These are phyloP conservation scores for Steatornis caripensis DNA, from an alignment of 2,113 vertebrate genomes.

Conservation along the genomic window DNA sequence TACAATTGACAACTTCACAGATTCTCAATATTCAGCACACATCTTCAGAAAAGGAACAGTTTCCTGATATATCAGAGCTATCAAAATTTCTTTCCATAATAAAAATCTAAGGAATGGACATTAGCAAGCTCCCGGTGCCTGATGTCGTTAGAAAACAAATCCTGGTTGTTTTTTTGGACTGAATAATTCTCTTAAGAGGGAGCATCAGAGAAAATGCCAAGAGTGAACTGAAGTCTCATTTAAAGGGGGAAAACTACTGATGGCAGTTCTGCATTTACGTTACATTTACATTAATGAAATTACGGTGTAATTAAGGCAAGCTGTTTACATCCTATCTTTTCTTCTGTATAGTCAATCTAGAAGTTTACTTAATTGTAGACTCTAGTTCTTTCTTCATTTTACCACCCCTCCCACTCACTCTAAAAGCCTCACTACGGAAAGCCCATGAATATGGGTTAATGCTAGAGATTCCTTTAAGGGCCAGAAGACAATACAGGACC, in stretches of 20 bases:
- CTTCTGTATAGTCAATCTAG: neutral
- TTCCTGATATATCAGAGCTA: neutral
- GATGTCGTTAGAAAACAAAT: neutral
- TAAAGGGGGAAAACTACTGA: neutral
- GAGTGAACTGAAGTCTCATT: neutral
- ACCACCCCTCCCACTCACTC: neutral
- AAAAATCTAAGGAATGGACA: neutral
- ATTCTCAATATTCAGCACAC: neutral
- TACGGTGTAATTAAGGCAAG: neutral
- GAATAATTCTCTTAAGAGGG: neutral
- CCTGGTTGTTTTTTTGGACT: neutral
- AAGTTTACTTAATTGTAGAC: neutral
- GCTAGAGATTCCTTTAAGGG: neutral
- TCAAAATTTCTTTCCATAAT: neutral
- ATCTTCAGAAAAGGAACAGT: neutral
- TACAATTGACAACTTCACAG: neutral
- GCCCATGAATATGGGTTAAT: neutral
- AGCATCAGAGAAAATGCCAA: neutral
- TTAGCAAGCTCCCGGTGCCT: neutral
- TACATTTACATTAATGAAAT: neutral
- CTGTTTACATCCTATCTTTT: neutral
- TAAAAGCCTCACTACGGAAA: neutral
- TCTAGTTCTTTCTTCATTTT: neutral
- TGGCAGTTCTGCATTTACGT: neutral
- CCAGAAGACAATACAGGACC: neutral